Percentiles rank a stretch among this genome's conserved stretches.
These are phyloP conservation scores for Toxonevra muliebris DNA, from an alignment of 2,888 invertebrate species.

Conservation along the genomic window DNA sequence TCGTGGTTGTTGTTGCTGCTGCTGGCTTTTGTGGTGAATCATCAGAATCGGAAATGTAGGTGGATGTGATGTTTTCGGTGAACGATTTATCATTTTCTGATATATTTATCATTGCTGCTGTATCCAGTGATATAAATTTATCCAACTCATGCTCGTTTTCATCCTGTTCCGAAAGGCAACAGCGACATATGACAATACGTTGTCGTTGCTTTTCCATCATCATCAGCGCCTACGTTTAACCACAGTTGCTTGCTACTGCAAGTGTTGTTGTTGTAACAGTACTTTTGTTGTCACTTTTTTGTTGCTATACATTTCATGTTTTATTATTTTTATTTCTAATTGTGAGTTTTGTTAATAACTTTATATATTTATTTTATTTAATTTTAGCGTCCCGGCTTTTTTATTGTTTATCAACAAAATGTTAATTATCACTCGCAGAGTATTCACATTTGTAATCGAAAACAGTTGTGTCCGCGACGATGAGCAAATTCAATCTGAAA, in stretches of 20 bases:
- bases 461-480: constrained; percentile 9
- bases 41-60: background rate
- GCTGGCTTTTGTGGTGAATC: background rate
- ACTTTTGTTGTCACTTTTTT: constrained; percentile 7
- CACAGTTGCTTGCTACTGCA: constrained; percentile 11
- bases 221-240: background rate
- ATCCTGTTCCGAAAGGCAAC: constrained; percentile 29
- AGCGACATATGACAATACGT: constrained; percentile 27
- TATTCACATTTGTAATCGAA: constrained; percentile 4
- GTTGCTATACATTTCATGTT: constrained; percentile 3
- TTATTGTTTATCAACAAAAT: constrained; percentile 30
- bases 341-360: constrained; percentile 6
- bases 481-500: constrained; percentile 23
- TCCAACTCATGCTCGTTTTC: constrained; percentile 24
- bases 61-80: background rate
- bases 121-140: constrained; percentile 30
- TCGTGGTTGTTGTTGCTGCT: constrained; percentile 11
- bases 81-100: constrained; percentile 10
- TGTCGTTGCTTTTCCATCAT: background rate
- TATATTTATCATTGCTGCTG: constrained; percentile 26
- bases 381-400: constrained; percentile 22
- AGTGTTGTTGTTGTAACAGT: constrained; percentile 11
- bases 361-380: background rate
- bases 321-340: background rate
- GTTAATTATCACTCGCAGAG: constrained; percentile 18